Conservation (phyloP, 2,888 invertebrate genomes). For the Phania funesta region DNA sequence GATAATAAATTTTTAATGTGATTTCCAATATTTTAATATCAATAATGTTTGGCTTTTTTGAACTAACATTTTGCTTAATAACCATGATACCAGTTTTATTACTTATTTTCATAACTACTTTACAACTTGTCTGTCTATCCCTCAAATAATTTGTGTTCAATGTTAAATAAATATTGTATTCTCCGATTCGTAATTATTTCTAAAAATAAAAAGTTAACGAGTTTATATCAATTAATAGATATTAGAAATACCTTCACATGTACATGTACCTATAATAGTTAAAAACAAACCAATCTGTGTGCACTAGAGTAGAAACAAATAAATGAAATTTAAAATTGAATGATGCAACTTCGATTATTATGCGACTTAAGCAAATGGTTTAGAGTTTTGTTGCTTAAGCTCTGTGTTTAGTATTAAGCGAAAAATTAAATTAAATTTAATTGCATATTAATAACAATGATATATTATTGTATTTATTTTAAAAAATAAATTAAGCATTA, state of each 20-base stretch:
- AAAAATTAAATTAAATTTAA: neutral
- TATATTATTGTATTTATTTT: neutral
- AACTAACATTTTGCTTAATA: too few relatives aligned
- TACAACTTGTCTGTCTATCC: neutral
- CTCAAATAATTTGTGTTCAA: constrained; percentile 51
- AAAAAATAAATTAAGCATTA: neutral
- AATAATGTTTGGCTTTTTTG: too few relatives aligned
- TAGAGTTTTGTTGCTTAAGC: constrained; percentile 9
- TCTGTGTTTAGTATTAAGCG: neutral
- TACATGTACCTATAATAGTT: neutral
- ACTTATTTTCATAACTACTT: neutral
- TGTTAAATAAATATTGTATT: constrained; percentile 59
- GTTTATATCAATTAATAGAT: constrained; percentile 42
- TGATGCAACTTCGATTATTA: constrained; percentile 30
- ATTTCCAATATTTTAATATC: too few relatives aligned
- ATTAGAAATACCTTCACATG: neutral
- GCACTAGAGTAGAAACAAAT: neutral
- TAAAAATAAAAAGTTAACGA: constrained; percentile 42
- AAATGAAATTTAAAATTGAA: neutral
- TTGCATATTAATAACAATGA: neutral
- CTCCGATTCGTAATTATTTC: constrained; percentile 34
- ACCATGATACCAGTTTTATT: too few relatives aligned
- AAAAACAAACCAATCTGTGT: neutral
- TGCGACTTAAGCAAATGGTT: neutral
- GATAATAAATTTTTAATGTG: too few relatives aligned